Evolutionary conservation across 2,797 vertebrate species (phyloP), one percentile per base, ranked within the genome.

Genomic region (Sebastolobus alascanus): DNA sequence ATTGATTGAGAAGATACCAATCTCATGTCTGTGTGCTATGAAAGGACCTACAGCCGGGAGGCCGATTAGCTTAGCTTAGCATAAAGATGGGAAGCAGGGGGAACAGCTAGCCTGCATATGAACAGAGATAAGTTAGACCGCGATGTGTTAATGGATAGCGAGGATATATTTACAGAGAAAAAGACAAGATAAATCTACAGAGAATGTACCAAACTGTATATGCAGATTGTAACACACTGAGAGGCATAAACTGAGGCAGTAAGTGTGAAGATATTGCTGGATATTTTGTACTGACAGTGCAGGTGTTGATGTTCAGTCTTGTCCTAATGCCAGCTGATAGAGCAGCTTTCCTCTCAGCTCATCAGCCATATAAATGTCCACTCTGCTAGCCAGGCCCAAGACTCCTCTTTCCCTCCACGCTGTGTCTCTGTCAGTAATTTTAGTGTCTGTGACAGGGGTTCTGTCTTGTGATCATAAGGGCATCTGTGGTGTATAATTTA

Each of bases 381-480:
- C 58, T 22, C n/a, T 37, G 20, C 8, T n/a, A 9, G 20, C 46
- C 52, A 4, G 18, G 20, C 46, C 20, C 11, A 22, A 56, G 65
- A 59, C 40, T 35, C 27, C 6, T 18, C 27, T 59, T 12, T 1
- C 31, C 33, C 13, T 68, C 50, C 22, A 12, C 1, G 22, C 58
- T 66, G 58, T 64, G 55, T 81, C 67, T 74, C 35, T 67, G 58
- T 68, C 75, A 76, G 71, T 76, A 85, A 89, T 85, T 87, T 73
- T 43, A 79, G 79, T 83, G 84, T 88, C 73, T 81, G 80, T 67
- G 82, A 84, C 77, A 80, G 75, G 70, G 37, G 54, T 9, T 61
- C 69, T 69, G 54, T 81, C 73, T 55, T 56, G 75, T 75, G 82
- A 89, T 87, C 87, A 89, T 89, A 84, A 84, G 63, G 82, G 80